A percentile compares a stretch with the other conserved stretches of the same genome.
Conservation (phyloP, 2,888 invertebrate species). For the Drosophila cognata region DNA sequence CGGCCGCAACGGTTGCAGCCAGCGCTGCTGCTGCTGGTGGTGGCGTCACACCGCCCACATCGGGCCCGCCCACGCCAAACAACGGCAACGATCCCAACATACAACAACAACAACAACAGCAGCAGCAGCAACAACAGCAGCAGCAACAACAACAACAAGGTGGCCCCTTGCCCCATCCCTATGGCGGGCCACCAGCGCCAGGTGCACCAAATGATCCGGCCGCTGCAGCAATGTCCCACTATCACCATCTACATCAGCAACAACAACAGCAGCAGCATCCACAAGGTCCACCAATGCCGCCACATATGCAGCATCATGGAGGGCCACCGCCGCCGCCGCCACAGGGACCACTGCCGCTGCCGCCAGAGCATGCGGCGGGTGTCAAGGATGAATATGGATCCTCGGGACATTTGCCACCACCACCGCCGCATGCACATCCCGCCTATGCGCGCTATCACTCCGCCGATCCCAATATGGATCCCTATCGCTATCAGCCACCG, state of each 20-base stretch:
- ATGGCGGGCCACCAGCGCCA: slow-evolving; percentile 76
- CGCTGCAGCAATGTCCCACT: slow-evolving; percentile 80
- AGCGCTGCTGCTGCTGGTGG: slow-evolving; percentile 47
- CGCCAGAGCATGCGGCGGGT: slow-evolving; percentile 80
- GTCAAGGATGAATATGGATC: slow-evolving; percentile 83
- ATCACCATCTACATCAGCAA: slow-evolving; percentile 82
- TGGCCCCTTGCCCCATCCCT: slow-evolving; percentile 75
- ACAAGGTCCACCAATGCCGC: slow-evolving; percentile 74
- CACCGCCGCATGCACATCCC: slow-evolving; percentile 75
- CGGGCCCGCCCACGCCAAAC: slow-evolving; percentile 77
- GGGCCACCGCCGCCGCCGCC: slow-evolving; percentile 80
- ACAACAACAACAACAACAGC: slow-evolving; percentile 48
- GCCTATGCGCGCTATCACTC: slow-evolving; percentile 83
- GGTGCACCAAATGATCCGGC: slow-evolving; percentile 74
- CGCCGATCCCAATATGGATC: slow-evolving; percentile 84
- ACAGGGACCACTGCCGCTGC: slow-evolving; percentile 76
- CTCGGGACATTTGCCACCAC: slow-evolving; percentile 81
- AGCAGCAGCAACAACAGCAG: slow-evolving; percentile 47
- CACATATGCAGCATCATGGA: slow-evolving; percentile 72
- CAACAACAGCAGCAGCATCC: slow-evolving; percentile 80
- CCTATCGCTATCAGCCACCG: slow-evolving; percentile 83
- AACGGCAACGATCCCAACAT: slow-evolving; percentile 80
- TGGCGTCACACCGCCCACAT: slow-evolving; percentile 74
- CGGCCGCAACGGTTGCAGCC: slow-evolving; percentile 49
- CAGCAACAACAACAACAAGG: slow-evolving; percentile 38